These are phyloP conservation scores for Trachelus iudaicus DNA, from an alignment of 2,888 invertebrate species.

Conservation along the genomic window DNA sequence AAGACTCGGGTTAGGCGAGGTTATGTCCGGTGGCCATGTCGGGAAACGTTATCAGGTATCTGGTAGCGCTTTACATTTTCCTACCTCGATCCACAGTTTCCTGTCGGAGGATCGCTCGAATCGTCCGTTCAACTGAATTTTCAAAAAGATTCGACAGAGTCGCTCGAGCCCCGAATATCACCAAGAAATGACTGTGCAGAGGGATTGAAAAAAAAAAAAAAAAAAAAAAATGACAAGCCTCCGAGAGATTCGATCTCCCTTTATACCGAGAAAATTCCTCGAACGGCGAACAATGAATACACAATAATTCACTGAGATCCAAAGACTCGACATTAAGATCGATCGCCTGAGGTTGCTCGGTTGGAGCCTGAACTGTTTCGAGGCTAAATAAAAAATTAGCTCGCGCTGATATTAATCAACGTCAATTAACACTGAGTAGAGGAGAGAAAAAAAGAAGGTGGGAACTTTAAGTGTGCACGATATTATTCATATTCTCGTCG, in stretches of 20 bases:
- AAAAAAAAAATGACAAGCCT: not conserved
- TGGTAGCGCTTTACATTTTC: not conserved
- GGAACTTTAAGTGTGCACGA: not conserved
- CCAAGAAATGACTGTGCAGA: not conserved
- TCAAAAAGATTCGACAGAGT: not conserved
- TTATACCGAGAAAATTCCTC: not conserved
- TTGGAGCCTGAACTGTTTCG: not conserved
- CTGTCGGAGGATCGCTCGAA: not conserved
- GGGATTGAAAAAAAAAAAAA: not conserved
- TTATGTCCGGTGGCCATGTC: not conserved
- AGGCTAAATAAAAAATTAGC: not conserved
- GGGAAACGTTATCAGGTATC: not conserved
- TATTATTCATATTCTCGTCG: not conserved
- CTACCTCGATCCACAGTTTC: not conserved
- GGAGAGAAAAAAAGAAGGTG: not conserved
- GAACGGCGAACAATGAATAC: not conserved
- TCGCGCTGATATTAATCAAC: not conserved
- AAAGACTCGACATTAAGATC: not conserved
- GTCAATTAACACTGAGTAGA: not conserved
- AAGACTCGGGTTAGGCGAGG: conserved; percentile 22
- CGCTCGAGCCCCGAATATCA: not conserved
- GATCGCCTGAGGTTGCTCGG: not conserved
- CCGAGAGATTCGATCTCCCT: not conserved
- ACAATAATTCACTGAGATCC: not conserved
- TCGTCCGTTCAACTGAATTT: not conserved